Evolutionary conservation across 1,140 invertebrate genomes (phyloP).

Genomic region (Periplaneta americana): DNA sequence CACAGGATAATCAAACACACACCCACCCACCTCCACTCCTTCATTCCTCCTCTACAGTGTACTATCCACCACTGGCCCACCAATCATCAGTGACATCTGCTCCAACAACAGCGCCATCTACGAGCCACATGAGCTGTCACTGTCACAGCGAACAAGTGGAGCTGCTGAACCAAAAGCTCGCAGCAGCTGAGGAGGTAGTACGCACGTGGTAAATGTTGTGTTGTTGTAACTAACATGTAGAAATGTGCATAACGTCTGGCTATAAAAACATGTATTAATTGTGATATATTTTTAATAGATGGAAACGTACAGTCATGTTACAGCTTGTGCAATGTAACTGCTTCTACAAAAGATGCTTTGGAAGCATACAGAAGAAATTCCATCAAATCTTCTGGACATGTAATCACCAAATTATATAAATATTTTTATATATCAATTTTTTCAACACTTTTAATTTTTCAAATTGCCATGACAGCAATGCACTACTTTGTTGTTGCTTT

Average conservation of each 20-base stretch:
- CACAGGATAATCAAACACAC: background rate
- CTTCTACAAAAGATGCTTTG: background rate
- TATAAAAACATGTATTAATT: background rate
- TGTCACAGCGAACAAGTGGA: background rate
- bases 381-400: background rate
- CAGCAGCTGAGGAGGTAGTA: slow-evolving; percentile 13
- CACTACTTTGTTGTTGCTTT: too few species aligned
- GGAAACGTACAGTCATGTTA: background rate
- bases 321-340: background rate
- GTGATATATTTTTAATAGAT: background rate
- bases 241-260: background rate
- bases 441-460: background rate
- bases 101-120: background rate
- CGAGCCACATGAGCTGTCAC: background rate
- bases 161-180: background rate
- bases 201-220: background rate
- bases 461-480: background rate
- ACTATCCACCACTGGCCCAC: slow-evolving; percentile 9
- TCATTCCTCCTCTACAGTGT: background rate
- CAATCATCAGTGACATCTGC: background rate
- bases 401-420: background rate
- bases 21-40: background rate
- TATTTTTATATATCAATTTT: background rate
- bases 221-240: background rate
- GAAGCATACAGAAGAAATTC: background rate